phyloP scores from a whole-genome alignment of 2,888 invertebrate genomes.

The Zaprionus bogoriensis region DNA sequence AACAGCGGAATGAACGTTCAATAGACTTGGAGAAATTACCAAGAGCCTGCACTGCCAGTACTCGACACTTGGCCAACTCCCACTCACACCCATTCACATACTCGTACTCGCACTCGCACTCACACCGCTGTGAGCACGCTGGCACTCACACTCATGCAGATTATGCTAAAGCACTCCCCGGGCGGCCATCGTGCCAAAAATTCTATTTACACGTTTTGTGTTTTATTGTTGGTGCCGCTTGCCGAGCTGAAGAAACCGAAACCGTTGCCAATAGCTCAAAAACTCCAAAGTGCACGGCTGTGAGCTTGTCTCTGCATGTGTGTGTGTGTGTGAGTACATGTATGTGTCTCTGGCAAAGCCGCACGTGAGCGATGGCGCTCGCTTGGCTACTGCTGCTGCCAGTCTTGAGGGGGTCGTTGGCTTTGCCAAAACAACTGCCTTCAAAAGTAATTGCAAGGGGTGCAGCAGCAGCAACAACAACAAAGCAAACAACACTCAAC shows the following conservation, averaged over 20 bases:
- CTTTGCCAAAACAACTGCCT: conserved; percentile 61
- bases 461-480: conserved; percentile 51
- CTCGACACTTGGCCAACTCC: conserved; percentile 13
- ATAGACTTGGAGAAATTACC: conserved; percentile 40
- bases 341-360: conserved; percentile 62
- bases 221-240: conserved; percentile 74
- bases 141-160: conserved; percentile 77
- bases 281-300: conserved; percentile 39
- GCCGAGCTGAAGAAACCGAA: conserved; percentile 46
- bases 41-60: no score
- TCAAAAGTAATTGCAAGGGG: conserved; percentile 78
- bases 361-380: conserved; percentile 73
- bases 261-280: conserved; percentile 71
- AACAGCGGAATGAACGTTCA: conserved; percentile 12
- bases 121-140: neutral
- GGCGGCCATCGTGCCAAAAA: conserved; percentile 81
- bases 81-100: conserved; percentile 4
- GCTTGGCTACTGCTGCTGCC: conserved; percentile 33
- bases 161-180: conserved; percentile 81
- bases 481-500: conserved; percentile 22
- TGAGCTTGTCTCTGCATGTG: neutral
- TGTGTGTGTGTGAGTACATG: conserved; percentile 18
- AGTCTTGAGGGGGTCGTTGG: conserved; percentile 70
- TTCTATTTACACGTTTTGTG: conserved; percentile 82
- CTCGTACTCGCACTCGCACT: conserved; percentile 2